Evolutionary conservation across 2,888 invertebrate species (phyloP), one percentile per base, ranked within the genome.

Genomic region (Cerceris ruficornis): DNA sequence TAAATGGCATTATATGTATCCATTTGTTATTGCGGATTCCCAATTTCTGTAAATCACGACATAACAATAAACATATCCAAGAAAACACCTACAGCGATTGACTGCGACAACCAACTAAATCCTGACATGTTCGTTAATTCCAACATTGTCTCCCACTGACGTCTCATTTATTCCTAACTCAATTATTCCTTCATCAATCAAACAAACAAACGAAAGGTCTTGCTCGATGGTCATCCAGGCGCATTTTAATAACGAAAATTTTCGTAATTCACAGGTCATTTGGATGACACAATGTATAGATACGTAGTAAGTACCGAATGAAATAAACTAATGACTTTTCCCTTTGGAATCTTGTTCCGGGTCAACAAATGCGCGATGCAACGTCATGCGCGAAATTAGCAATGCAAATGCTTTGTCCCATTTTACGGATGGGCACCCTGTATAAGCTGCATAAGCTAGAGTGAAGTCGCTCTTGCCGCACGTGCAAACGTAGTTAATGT

Each of bases 391-490:
- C 50, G 15, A 73, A 76, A 83, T 85, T 85, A 85, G 81, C 83
- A 85, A 83, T 85, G 84, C 83, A 85, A 83, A 85, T 85, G 77
- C 77, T 76, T 77, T 70, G 69, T 74, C 69, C 69, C 70, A 84
- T 84, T 84, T 84, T 82, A 84, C 77, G 77, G 80, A 77, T 79
- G 83, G 78, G 58, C 83, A 80, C 67, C 61, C 65, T 60, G 65
- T 79, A 76, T 84, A 82, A 82, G 76, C 85, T 70, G 66, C 69
- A 71, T 81, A 82, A 85, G 78, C 78, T 68, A 62, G 70, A 76
- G 75, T 68, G 72, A 76, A 77, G 84, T 80, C 81, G 68, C 61
- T 69, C 61, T 67, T 54, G 71, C 69, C 72, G 69, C 82, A 65
- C 84, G 84, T 77, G 80, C 74, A 73, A 85, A 82, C 70, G 67